A percentile compares a stretch with the other conserved stretches of the same genome.
Conservation (phyloP, 92 coral and sea anemone species). For the Epizoanthus rinbou region DNA sequence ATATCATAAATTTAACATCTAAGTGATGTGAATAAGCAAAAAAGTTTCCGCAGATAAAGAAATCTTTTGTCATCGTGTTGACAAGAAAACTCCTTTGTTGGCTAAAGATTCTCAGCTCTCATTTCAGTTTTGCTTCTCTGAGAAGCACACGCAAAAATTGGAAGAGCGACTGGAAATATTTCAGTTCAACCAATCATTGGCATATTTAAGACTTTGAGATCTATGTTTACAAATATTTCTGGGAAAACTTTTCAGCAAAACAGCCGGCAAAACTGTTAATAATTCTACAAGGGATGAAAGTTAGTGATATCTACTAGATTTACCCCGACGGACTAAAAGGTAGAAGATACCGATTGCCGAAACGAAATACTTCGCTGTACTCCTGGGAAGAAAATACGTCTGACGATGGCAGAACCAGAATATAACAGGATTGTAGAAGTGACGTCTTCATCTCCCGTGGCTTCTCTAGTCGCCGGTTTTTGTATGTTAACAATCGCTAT, state of each 20-base stretch:
- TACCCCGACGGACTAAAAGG: background rate
- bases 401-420: constrained; percentile 4
- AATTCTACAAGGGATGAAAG: background rate
- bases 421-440: constrained; percentile 67
- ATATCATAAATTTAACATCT: constrained; percentile 83
- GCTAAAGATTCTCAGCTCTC: constrained; percentile 14
- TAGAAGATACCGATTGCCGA: no score
- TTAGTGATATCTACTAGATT: background rate
- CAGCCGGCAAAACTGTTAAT: background rate
- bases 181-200: background rate
- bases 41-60: constrained; percentile 62
- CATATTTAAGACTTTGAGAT: background rate
- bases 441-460: constrained; percentile 82
- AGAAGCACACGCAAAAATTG: constrained; percentile 21
- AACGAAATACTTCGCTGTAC: background rate
- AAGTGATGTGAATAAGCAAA: constrained; percentile 52
- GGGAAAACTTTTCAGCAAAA: constrained; percentile 11
- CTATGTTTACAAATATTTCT: constrained; percentile 24
- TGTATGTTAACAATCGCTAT: constrained; percentile 86
- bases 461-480: constrained; percentile 74
- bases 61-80: constrained; percentile 80
- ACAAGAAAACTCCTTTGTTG: constrained; percentile 53
- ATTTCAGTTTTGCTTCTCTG: constrained; percentile 16
- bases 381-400: background rate
- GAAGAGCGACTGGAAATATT: background rate